A percentile compares a stretch with the other conserved stretches of the same genome.
Conservation (phyloP, 2,888 invertebrate genomes). For the Acanthosepion lycidas region DNA sequence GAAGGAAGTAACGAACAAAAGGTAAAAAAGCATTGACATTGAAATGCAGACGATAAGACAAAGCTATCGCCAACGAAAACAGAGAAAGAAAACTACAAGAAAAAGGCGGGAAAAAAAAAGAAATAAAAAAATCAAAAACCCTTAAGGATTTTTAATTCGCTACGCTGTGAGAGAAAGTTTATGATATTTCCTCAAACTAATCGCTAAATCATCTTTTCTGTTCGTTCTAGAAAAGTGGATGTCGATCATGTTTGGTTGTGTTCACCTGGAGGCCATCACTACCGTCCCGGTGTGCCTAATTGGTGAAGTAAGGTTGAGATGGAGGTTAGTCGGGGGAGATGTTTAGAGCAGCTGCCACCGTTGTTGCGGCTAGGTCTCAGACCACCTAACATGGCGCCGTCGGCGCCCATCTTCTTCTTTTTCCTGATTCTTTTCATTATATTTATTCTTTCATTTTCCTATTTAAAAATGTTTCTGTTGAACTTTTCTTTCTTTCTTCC, state of each 20-base stretch:
- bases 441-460: not conserved
- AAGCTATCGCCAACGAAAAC: not conserved
- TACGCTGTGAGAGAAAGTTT: constrained; percentile 16
- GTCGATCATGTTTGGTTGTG: not conserved
- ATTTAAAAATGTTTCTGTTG: too few species aligned
- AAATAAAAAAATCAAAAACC: not conserved
- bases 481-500: not conserved
- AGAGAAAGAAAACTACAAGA: not conserved
- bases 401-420: not conserved
- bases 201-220: not conserved
- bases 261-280: not conserved
- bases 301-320: not conserved
- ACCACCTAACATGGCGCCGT: constrained; percentile 33
- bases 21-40: too few species aligned
- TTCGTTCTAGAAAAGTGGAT: not conserved
- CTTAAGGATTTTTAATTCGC: constrained; percentile 20
- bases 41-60: too few species aligned
- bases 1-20: not conserved
- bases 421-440: not conserved
- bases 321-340: not conserved
- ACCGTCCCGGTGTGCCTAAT: not conserved
- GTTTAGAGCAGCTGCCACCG: constrained; percentile 23
- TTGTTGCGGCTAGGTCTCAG: not conserved
- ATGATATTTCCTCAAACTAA: not conserved
- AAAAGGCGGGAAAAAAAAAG: not conserved